These are phyloP conservation scores for Phylloscopus trochiloides DNA, from an alignment of 2,113 vertebrate species.

Conservation along the genomic window DNA sequence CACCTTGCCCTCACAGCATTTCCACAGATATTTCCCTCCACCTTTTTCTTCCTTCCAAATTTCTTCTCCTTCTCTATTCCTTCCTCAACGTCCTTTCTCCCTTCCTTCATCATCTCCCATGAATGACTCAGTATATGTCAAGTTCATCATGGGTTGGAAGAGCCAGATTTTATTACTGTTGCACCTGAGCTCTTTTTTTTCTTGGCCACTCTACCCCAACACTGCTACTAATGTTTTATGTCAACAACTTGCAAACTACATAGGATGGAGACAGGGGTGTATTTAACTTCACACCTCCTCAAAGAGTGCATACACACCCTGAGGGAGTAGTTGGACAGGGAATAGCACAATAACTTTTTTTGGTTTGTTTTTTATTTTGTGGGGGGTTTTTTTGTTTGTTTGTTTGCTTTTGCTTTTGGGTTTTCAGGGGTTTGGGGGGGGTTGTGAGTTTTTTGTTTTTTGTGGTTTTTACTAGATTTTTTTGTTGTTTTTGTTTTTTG, in stretches of 20 bases:
- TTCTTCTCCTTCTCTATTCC: background rate
- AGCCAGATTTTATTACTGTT: background rate
- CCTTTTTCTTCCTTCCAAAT: background rate
- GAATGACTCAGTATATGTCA: background rate
- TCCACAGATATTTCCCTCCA: background rate
- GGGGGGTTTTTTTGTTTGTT: background rate
- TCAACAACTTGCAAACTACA: background rate
- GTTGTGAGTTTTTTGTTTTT: too few species aligned
- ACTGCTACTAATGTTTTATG: background rate
- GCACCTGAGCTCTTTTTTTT: background rate
- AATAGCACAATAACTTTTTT: background rate
- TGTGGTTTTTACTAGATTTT: too few species aligned
- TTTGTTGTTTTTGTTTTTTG: background rate
- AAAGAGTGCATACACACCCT: background rate
- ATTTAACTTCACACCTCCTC: background rate
- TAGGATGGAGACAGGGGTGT: background rate
- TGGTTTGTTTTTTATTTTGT: too few species aligned
- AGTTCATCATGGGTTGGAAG: background rate
- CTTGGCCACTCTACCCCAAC: background rate
- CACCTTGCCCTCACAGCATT: background rate
- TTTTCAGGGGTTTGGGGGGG: too few species aligned
- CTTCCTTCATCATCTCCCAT: background rate
- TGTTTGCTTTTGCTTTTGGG: background rate
- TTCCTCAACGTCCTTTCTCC: background rate
- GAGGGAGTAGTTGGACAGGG: background rate